phyloP scores from a whole-genome alignment of 2,797 vertebrate genomes.

The Acanthiza pusilla region DNA sequence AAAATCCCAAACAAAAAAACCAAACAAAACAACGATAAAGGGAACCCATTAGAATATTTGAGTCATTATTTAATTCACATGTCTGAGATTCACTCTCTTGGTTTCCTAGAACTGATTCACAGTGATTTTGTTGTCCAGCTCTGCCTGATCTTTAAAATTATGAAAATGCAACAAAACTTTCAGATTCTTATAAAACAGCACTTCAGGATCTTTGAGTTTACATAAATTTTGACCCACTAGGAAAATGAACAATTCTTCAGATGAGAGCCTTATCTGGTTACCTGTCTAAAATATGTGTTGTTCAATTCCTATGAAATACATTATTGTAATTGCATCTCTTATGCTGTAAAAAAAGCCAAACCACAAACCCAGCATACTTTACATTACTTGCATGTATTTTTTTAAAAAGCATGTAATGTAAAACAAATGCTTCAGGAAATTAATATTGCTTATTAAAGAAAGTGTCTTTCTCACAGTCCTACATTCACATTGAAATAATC shows the following conservation, averaged over 20 bases:
- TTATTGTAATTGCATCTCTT: not conserved
- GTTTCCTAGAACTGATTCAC: not conserved
- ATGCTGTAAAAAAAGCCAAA: fast-evolving
- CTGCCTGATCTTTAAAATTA: not conserved
- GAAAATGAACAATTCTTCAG: not conserved
- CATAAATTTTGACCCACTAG: not conserved
- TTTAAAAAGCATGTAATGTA: not conserved
- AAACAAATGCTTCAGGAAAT: not conserved
- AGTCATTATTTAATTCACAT: not conserved
- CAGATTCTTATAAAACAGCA: not conserved
- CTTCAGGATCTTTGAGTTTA: not conserved
- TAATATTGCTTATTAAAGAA: slow-evolving; percentile 54
- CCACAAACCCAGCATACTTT: not conserved
- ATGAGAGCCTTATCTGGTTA: not conserved
- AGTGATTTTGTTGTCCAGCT: not conserved
- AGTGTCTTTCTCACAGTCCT: slow-evolving; percentile 14
- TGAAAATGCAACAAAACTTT: not conserved
- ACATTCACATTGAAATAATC: slow-evolving; percentile 34
- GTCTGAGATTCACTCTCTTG: not conserved
- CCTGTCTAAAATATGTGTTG: not conserved
- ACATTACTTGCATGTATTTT: not conserved
- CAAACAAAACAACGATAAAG: not conserved
- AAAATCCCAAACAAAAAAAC: not conserved
- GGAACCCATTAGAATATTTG: not conserved
- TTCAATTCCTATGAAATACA: not conserved